Evolutionary conservation across 2,113 vertebrate species (phyloP).

Genomic region (Ascaphus truei): DNA sequence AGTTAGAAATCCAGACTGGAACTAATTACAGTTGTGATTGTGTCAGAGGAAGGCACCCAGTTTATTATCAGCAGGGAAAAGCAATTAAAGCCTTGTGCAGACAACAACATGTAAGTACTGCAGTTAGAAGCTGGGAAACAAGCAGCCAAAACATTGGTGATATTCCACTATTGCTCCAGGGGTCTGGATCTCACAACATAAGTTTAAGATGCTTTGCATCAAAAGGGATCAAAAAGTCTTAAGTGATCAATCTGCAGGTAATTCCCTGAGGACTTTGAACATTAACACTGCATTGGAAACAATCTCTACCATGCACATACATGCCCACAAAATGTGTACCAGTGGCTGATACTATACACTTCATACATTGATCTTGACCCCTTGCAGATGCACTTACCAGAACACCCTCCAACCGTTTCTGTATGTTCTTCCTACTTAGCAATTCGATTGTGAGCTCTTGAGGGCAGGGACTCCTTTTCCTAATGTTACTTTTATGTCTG

Average conservation of each 20-base stretch:
- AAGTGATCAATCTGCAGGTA: background rate
- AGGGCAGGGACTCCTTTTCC: no score
- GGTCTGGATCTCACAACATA: background rate
- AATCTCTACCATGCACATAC: background rate
- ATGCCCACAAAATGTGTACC: no score
- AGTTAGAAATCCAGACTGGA: background rate
- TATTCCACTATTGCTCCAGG: no score
- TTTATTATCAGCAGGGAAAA: constrained; percentile 2
- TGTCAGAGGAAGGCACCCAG: background rate
- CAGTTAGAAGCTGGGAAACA: background rate
- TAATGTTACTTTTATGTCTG: no score
- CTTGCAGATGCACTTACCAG: no score
- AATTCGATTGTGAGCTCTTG: no score
- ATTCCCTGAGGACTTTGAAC: background rate
- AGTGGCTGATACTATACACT: no score
- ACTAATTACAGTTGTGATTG: background rate
- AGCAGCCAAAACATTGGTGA: background rate
- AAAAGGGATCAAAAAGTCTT: background rate
- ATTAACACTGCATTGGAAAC: background rate
- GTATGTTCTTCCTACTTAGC: no score
- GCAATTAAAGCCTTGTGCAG: background rate
- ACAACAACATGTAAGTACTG: background rate
- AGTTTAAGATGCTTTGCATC: background rate
- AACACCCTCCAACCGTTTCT: no score
- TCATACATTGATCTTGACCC: no score